Evolutionary conservation across 2,888 invertebrate genomes (phyloP), one percentile per base, ranked within the genome.

Genomic region (Aelia acuminata): DNA sequence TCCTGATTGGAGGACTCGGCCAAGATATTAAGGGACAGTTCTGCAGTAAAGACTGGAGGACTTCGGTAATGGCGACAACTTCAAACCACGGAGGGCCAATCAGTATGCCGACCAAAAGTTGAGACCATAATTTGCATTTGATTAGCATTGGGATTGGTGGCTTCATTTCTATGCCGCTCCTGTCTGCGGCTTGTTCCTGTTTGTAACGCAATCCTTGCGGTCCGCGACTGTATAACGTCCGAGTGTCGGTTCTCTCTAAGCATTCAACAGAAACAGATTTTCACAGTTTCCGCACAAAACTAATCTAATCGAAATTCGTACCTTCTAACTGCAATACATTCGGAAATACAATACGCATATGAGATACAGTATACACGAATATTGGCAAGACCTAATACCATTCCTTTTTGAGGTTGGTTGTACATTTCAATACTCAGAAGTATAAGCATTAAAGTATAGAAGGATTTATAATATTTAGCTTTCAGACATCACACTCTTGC

Each of bases 51-150:
- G 63, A 35, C 63, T 18, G 5, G 31, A 35, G 63, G 63, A 22
- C 63, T 18, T 35, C 35, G 18, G 35, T 70, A 35, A 70, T 35
- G 35, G 63, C 31, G 63, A 70, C 63, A 70, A 70, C 31, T 35
- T 13, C 31, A 35, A 35, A 35, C 63, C 63, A 2, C 63, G 18
- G 18, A 35, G 63, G 63, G 63, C 63, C 63, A 70, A 70, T 70
- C 63, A 70, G 63, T 70, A 70, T 70, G 31, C 63, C 18, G 63
- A 35, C 31, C 63, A 70, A 70, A 70, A 70, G 63, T 35, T 70
- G 63, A 70, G 63, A 70, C 63, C 35, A 70, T 70, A 70, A 70
- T 70, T 70, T 70, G 63, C 63, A 70, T 70, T 35, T 70, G 63
- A 70, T 70, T 70, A 70, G 31, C 63, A 70, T 70, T 35, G 5